These are phyloP conservation scores for Smutsia gigantea DNA, from an alignment of 2,797 vertebrate genomes.

Conservation along the genomic window DNA sequence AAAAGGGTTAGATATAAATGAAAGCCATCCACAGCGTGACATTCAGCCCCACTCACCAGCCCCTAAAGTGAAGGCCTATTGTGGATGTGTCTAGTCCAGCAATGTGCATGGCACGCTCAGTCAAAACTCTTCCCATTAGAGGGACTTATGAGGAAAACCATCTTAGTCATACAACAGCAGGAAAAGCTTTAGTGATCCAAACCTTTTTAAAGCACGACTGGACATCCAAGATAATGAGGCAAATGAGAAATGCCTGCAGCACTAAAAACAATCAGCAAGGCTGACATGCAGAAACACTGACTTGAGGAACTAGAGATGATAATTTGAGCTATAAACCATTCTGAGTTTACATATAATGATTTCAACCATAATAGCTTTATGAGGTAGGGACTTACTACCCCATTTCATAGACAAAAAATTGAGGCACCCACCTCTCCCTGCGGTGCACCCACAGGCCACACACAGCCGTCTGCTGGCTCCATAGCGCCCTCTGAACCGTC, in stretches of 20 bases:
- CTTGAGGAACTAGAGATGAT: neutral
- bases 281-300: neutral
- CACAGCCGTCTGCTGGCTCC: neutral
- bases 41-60: neutral
- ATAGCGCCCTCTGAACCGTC: accelerated
- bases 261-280: neutral
- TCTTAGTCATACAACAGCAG: neutral
- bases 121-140: neutral
- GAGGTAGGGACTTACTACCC: neutral
- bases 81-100: neutral
- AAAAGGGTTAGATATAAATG: neutral
- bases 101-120: neutral
- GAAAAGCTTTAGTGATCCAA: neutral
- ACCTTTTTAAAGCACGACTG: neutral
- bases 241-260: neutral
- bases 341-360: neutral
- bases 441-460: neutral
- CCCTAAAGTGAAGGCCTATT: neutral
- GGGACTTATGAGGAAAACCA: neutral
- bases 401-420: neutral
- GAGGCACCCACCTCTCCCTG: neutral
- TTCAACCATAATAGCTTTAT: neutral
- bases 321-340: neutral
- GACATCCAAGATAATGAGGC: neutral
- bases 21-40: neutral